Percentiles rank a stretch among this genome's conserved stretches.
Conservation (phyloP, 2,888 invertebrate species). For the Megastigmus dorsalis region DNA sequence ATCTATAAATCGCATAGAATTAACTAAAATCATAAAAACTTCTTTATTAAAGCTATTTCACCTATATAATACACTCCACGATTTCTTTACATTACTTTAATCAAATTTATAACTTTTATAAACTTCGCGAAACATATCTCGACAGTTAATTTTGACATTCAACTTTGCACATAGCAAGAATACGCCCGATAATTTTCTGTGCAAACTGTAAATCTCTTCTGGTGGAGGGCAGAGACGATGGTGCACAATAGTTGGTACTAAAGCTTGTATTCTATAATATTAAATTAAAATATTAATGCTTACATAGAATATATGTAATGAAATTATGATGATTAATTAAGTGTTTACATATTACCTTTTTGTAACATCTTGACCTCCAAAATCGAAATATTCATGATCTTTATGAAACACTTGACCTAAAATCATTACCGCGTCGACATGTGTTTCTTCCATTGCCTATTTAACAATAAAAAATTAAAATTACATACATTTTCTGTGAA, state of each 20-base stretch:
- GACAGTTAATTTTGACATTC: constrained; percentile 86
- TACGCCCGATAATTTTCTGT: constrained; percentile 96
- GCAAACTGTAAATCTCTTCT: constrained; percentile 98
- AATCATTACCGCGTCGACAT: constrained; percentile 97
- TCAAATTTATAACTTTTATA: constrained; percentile 81
- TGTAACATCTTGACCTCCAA: constrained; percentile 84
- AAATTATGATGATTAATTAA: neutral
- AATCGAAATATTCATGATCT: constrained; percentile 87
- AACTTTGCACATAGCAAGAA: constrained; percentile 94
- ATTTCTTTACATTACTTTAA: constrained; percentile 44
- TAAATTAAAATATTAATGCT: constrained; percentile 1
- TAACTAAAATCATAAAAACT: constrained; percentile 36
- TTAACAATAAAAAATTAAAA: constrained; percentile 24
- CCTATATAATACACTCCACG: constrained; percentile 29
- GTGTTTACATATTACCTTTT: constrained; percentile 62
- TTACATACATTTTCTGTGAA: neutral
- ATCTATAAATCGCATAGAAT: neutral
- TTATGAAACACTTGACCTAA: constrained; percentile 94
- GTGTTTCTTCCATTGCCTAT: constrained; percentile 93
- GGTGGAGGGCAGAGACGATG: constrained; percentile 97
- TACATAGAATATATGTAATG: neutral
- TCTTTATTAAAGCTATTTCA: constrained; percentile 37
- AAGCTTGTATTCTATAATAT: constrained; percentile 80
- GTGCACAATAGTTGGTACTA: constrained; percentile 94
- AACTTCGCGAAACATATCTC: constrained; percentile 87